A percentile compares a stretch with the other conserved stretches of the same genome.
These are phyloP conservation scores for Rattus rattus DNA, from an alignment of 2,113 vertebrate species.

Conservation along the genomic window DNA sequence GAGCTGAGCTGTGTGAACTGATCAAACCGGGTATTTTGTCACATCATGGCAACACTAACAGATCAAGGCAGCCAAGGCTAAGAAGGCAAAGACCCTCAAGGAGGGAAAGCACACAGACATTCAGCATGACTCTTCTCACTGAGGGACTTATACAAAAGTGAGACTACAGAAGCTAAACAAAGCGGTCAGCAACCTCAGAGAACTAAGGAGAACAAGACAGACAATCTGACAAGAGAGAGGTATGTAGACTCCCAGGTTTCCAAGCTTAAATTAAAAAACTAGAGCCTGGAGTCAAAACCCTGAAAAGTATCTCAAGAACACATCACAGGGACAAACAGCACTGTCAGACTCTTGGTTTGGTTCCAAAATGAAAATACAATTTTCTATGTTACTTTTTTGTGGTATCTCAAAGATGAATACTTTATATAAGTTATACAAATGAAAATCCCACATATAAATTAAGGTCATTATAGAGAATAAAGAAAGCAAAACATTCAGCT, in stretches of 20 bases:
- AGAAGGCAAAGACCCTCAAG: not conserved
- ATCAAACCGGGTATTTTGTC: not conserved
- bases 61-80: not conserved
- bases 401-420: not conserved
- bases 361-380: not conserved
- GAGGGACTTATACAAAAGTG: not conserved
- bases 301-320: not conserved
- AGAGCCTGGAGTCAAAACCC: not conserved
- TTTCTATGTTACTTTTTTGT: not conserved
- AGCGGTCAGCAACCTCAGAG: not conserved
- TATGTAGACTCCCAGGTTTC: not conserved
- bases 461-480: not conserved
- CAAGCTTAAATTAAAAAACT: not conserved
- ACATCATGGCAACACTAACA: not conserved
- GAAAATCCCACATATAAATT: not conserved
- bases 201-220: not conserved
- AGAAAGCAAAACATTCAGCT: not conserved
- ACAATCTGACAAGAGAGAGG: not conserved
- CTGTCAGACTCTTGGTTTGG: not conserved
- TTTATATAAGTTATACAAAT: not conserved
- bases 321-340: not conserved
- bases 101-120: not conserved
- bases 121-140: not conserved
- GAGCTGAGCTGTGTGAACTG: not conserved
- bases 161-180: not conserved